A percentile compares a stretch with the other conserved stretches of the same genome.
Evolutionary conservation across 2,888 invertebrate genomes (phyloP).

Genomic region (Nyleta sp.): DNA sequence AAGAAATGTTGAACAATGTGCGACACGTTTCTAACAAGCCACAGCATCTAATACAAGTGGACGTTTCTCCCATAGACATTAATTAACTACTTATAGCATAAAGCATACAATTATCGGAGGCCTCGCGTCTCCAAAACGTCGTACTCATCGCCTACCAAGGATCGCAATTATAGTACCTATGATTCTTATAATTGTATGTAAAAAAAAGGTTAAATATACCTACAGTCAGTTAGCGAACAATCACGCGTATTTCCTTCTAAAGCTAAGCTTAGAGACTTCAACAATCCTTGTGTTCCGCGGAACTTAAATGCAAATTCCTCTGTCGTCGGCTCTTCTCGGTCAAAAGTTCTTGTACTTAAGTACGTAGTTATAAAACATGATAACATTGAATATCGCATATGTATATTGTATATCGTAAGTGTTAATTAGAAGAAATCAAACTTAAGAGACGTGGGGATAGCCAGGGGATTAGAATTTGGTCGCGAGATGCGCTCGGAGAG

Average conservation of each 20-base stretch:
- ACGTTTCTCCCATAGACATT: conserved; percentile 66
- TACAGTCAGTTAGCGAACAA: conserved; percentile 64
- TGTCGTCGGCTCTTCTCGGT: conserved; percentile 30
- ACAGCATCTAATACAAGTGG: conserved; percentile 49
- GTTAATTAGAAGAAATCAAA: conserved; percentile 46
- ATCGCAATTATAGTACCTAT: conserved; percentile 77
- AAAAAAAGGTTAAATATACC: conserved; percentile 68
- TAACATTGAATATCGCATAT: conserved; percentile 46
- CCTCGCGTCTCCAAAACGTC: conserved; percentile 70
- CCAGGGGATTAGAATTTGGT: conserved; percentile 3
- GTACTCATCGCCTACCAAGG: conserved; percentile 77
- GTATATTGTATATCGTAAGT: conserved; percentile 56
- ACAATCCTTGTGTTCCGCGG: conserved; percentile 45
- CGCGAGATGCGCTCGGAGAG: background rate
- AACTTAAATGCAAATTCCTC: conserved; percentile 60
- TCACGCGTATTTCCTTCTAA: conserved; percentile 49
- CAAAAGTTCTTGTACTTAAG: conserved; percentile 60
- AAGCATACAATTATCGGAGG: conserved; percentile 60
- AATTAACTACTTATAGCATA: conserved; percentile 63
- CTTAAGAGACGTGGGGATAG: conserved; percentile 9
- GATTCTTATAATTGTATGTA: conserved; percentile 76
- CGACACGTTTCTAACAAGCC: conserved; percentile 51
- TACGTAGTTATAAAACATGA: conserved; percentile 52
- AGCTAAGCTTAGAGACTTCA: conserved; percentile 70
- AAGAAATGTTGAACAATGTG: conserved; percentile 43